Evolutionary conservation across 2,888 invertebrate species (phyloP), one percentile per base, ranked within the genome.

Genomic region (Saturnia japonica): DNA sequence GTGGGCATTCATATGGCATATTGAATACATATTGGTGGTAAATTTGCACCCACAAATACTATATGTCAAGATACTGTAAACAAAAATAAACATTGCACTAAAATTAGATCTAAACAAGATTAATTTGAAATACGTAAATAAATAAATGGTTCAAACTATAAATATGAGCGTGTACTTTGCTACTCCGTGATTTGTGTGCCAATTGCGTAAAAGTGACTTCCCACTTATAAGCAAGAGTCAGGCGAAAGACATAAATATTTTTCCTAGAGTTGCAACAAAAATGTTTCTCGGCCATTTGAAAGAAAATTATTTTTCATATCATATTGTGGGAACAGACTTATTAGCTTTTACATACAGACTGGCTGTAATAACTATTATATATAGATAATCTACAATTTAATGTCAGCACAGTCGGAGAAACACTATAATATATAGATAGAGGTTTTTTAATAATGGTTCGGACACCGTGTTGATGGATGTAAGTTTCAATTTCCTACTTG

Each of bases 161-260:
- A 74, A 81, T 82, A 73, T 14, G 72, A n/a, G 57, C 25, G 69
- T 73, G 73, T 74, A 77, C 78, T 78, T 76, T 76, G 78, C 76
- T 76, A 77, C 78, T 79, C 74, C 84, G 82, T 86, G 86, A 85
- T 85, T 86, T 84, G 86, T 86, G 83, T 83, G 79, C 80, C 84
- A 81, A 85, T 85, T 83, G 85, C 82, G 82, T 78, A 82, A 80
- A 83, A 84, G 82, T 82, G 81, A 82, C 80, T 82, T 78, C 79
- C 77, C 80, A 79, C 83, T 80, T 80, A 78, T 28, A 72, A 77
- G 69, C 69, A 72, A 72, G 72, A 72, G 73, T 71, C 72, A 75
- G 69, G 72, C 72, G 57, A 75, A 71, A 72, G 74, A 77, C 76
- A 76, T 74, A 75, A 74, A 73, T 74, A 70, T 70, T 79, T 75